Percentiles rank a stretch among this genome's conserved stretches.
phyloP scores from a whole-genome alignment of 2,888 invertebrate species.

The Cylloceria caligata region DNA sequence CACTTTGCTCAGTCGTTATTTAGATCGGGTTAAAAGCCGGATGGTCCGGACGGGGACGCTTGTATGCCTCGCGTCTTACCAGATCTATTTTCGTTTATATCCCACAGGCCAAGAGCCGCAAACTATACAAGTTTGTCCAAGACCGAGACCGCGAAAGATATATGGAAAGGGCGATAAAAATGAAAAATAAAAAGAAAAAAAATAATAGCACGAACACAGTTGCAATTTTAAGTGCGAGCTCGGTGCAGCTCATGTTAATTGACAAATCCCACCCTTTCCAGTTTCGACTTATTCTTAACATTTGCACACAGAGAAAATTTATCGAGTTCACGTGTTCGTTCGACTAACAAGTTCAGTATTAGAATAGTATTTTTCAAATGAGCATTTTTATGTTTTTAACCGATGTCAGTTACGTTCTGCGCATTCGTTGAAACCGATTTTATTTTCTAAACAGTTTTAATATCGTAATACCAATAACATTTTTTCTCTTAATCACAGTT shows the following conservation, averaged over 20 bases:
- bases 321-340: too few relatives aligned
- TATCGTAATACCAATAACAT: too few relatives aligned
- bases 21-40: constrained; percentile 66
- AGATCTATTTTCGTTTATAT: constrained; percentile 69
- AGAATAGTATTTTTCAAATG: too few relatives aligned
- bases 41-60: constrained; percentile 53
- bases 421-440: too few relatives aligned
- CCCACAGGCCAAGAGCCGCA: constrained; percentile 58
- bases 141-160: constrained; percentile 58
- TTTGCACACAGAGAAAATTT: too few relatives aligned
- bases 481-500: background rate
- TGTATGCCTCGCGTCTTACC: constrained; percentile 44
- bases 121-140: constrained; percentile 60
- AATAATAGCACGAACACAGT: constrained; percentile 43
- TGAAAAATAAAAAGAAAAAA: constrained; percentile 43
- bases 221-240: constrained; percentile 51
- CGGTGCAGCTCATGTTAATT: constrained; percentile 52
- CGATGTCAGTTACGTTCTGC: too few relatives aligned
- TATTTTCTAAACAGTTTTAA: too few relatives aligned
- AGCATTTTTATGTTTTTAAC: too few relatives aligned
- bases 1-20: constrained; percentile 62
- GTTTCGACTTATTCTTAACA: constrained; percentile 6
- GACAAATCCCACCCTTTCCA: constrained; percentile 51
- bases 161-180: constrained; percentile 17
- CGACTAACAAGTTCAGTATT: too few relatives aligned